phyloP scores from a whole-genome alignment of 2,888 invertebrate species.

The Taphrorychus bicolor region DNA sequence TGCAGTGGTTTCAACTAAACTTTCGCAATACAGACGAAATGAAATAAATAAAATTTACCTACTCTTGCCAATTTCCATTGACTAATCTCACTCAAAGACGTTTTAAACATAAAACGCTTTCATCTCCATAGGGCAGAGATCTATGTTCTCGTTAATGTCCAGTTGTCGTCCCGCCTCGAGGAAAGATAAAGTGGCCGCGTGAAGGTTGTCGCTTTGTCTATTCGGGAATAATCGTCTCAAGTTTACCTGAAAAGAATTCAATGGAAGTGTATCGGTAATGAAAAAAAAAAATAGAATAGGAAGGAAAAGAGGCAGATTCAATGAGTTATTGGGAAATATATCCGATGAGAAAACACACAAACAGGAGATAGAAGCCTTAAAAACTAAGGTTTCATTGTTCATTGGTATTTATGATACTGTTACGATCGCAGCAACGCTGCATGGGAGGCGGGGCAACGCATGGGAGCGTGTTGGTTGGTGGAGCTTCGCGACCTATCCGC shows the following conservation, averaged over 20 bases:
- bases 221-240: slow-evolving; percentile 61
- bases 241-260: slow-evolving; percentile 59
- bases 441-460: too few species aligned
- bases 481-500: too few species aligned
- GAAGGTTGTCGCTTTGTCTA: slow-evolving; percentile 47
- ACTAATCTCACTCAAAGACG: slow-evolving; percentile 5
- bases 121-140: slow-evolving; percentile 67
- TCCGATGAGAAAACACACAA: too few species aligned
- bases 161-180: slow-evolving; percentile 57
- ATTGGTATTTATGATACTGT: too few species aligned
- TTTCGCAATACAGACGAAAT: too few species aligned
- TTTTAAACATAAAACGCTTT: slow-evolving; percentile 57
- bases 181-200: slow-evolving; percentile 65
- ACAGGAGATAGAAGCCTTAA: too few species aligned
- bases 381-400: too few species aligned
- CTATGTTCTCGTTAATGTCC: slow-evolving; percentile 52
- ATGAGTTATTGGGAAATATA: too few species aligned
- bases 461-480: too few species aligned
- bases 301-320: too few species aligned
- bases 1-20: too few species aligned
- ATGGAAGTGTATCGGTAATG: neutral
- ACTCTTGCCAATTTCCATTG: neutral
- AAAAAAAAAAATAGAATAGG: neutral
- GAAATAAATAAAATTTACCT: neutral
- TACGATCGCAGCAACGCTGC: too few species aligned